Evolutionary conservation across 1,140 invertebrate species (phyloP).

Genomic region (Drosophila pectinifera): DNA sequence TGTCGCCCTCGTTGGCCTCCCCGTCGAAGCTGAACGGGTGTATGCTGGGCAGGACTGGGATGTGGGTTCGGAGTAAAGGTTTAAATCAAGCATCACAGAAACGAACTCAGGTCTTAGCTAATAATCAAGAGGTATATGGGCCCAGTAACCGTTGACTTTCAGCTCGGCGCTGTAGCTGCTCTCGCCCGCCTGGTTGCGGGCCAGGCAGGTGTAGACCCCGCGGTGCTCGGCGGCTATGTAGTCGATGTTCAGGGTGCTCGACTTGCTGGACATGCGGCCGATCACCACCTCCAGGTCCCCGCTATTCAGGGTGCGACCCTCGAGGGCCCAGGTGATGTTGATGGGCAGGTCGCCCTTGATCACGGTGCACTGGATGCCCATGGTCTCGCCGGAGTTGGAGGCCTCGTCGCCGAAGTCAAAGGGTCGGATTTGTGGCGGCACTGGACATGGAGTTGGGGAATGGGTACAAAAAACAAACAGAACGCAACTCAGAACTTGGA

Average conservation of each 20-base stretch:
- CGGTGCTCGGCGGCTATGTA: conserved; percentile 88
- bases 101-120: conserved; percentile 23
- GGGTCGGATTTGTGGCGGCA: conserved; percentile 88
- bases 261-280: conserved; percentile 83
- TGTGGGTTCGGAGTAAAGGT: conserved; percentile 4
- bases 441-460: conserved; percentile 78
- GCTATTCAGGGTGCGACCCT: conserved; percentile 70
- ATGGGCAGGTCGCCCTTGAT: conserved; percentile 94
- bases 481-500: conserved; percentile 16
- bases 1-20: conserved; percentile 88
- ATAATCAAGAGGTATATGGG: conserved; percentile 6
- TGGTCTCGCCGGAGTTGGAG: conserved; percentile 89
- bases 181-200: conserved; percentile 90
- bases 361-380: conserved; percentile 91
- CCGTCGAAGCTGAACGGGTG: conserved; percentile 89
- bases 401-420: conserved; percentile 90
- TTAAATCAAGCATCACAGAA: conserved; percentile 44
- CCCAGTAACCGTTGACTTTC: conserved; percentile 73
- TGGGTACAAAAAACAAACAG: conserved; percentile 27
- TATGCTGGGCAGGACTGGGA: conserved; percentile 88
- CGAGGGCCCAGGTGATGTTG: conserved; percentile 89
- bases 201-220: conserved; percentile 92
- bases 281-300: conserved; percentile 84
- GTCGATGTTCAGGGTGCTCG: conserved; percentile 81
- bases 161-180: conserved; percentile 76